Evolutionary conservation across 2,888 invertebrate species (phyloP).

Genomic region (Heliconius hortense): DNA sequence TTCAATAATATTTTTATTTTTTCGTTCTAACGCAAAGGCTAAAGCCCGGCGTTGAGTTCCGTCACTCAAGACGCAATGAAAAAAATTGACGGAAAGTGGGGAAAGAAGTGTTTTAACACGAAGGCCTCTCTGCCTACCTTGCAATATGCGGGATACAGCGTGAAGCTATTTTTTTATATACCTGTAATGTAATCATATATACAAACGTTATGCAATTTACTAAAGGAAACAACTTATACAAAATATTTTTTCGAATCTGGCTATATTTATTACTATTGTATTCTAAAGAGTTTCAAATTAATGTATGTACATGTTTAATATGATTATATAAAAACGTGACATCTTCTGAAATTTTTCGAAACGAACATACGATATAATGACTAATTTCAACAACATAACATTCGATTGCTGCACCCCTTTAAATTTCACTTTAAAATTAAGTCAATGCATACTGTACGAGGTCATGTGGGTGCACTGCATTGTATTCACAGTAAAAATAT

Average conservation of each 20-base stretch:
- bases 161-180: background rate
- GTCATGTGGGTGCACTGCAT: constrained; percentile 31
- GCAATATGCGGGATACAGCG: too few relatives aligned
- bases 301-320: constrained; percentile 59
- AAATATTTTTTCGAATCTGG: constrained; percentile 46
- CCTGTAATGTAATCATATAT: background rate
- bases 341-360: constrained; percentile 48
- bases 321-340: constrained; percentile 54
- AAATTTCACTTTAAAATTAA: constrained; percentile 44
- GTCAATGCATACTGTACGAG: constrained; percentile 20
- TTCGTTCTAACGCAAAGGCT: too few relatives aligned
- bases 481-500: constrained; percentile 22
- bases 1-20: too few relatives aligned
- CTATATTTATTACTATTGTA: constrained; percentile 47
- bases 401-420: constrained; percentile 37
- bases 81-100: too few relatives aligned
- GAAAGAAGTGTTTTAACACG: too few relatives aligned
- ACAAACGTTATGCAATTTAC: constrained; percentile 48
- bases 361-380: constrained; percentile 48
- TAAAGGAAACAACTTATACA: constrained; percentile 38
- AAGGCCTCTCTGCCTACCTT: too few relatives aligned
- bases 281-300: constrained; percentile 58
- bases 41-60: too few relatives aligned
- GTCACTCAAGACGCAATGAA: too few relatives aligned
- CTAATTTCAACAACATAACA: constrained; percentile 41